Conservation (phyloP, 2,888 invertebrate species). For the Patella pellucida region DNA sequence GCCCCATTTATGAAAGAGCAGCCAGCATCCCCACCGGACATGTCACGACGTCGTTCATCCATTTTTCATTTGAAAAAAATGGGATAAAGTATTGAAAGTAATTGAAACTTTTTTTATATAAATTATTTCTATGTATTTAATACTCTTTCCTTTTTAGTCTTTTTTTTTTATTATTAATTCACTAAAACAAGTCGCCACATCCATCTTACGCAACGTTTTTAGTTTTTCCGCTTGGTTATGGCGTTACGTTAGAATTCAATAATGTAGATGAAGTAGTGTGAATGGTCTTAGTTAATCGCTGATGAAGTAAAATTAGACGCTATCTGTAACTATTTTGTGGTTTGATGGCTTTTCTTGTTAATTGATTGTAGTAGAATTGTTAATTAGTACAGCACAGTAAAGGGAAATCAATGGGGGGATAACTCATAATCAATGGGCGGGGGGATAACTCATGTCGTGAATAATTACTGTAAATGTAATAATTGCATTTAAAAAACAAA, state of each 20-base stretch:
- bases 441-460: too few relatives aligned
- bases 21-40: conserved; percentile 1
- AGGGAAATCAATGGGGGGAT: too few relatives aligned
- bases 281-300: not conserved
- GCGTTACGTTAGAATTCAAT: not conserved
- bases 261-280: not conserved
- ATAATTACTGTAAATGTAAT: too few relatives aligned
- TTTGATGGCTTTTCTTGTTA: too few relatives aligned
- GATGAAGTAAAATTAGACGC: too few relatives aligned
- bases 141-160: not conserved
- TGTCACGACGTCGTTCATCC: not conserved
- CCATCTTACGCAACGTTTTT: not conserved
- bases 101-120: not conserved
- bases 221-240: conserved; percentile 6
- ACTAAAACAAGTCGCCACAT: conserved; percentile 9
- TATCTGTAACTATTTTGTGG: too few relatives aligned
- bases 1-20: conserved; percentile 10
- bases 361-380: too few relatives aligned
- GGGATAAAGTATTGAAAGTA: conserved; percentile 3
- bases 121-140: conserved; percentile 9
- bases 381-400: too few relatives aligned
- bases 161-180: not conserved
- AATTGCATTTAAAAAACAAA: too few relatives aligned
- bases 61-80: conserved; percentile 11
- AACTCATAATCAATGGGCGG: too few relatives aligned